Base-by-base conservation (phyloP, 2,797 vertebrate species). In the Cossypha caffra region DNA sequence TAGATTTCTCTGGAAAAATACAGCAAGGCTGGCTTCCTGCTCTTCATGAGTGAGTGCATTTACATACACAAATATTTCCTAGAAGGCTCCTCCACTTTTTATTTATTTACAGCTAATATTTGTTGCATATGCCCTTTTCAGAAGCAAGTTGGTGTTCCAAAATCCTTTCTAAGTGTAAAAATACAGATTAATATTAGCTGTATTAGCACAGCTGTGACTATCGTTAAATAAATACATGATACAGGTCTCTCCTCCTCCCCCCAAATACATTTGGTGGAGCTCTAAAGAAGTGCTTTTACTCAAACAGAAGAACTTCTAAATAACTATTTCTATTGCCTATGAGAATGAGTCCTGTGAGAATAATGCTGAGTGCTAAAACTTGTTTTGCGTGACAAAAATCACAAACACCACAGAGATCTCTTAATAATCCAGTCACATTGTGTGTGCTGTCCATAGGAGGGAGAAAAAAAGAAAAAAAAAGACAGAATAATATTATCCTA, bases 31-130 rank as follows among this genome's bases (percentile, higher is more conserved):
- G 28, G 23, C 50, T 74, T 79, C 55, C n/a, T 42, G 20, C 50
- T 47, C 52, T 77, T 47, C 64, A 64, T 37, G 42, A 71, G 33
- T 35, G n/a, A 50, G 12, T 82, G 29, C 40, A 91, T 95, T 92
- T 93, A 38, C 86, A 89, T 91, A 55, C 26, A 61, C 61, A 95
- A 91, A 95, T 71, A 83, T 88, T 95, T 95, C 85, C 68, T 88
- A 77, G 42, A 91, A 88, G 37, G 16, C 21, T 88, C 47, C 81
- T 93, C 54, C 45, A 90, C 54, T 91, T 90, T 64, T 91, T 88
- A 57, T 86, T 96, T 95, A 81, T 94, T 90, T 95, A 73, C 77
- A 86, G 76, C 55, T 81, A 92, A 86, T 90, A 88, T 95, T 92
- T 96, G 80, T 90, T 90, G 51, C 38, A 42, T 42, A 52, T 86